These are phyloP conservation scores for Rhopalosiphum padi DNA, from an alignment of 1,140 invertebrate genomes.

Conservation along the genomic window DNA sequence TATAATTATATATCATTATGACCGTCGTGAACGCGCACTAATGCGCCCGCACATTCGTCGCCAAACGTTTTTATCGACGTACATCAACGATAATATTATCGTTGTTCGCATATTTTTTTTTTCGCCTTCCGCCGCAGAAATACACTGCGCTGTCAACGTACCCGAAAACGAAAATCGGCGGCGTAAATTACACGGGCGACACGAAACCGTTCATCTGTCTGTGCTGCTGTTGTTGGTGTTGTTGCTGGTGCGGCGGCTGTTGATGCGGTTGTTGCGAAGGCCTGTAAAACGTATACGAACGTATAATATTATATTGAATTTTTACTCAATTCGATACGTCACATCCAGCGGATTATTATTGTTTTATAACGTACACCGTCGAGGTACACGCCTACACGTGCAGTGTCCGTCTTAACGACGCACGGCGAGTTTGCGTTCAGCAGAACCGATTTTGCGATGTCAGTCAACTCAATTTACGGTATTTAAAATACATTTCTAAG, in stretches of 20 bases:
- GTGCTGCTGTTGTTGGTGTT: conserved; percentile 56
- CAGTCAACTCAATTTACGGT: too few species aligned
- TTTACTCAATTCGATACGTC: too few species aligned
- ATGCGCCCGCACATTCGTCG: not conserved
- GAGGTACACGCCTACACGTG: too few species aligned
- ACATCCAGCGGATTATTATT: too few species aligned
- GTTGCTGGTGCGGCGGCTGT: conserved; percentile 29
- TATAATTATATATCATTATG: too few species aligned
- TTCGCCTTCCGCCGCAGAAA: not conserved
- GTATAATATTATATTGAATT: not conserved
- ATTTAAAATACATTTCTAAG: too few species aligned
- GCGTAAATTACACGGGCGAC: conserved; percentile 60
- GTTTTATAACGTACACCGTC: too few species aligned
- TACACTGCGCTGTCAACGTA: not conserved
- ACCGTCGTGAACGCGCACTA: not conserved
- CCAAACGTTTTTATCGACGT: not conserved
- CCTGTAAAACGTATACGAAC: not conserved
- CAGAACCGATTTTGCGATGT: too few species aligned
- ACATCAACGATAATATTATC: not conserved
- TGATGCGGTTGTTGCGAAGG: conserved; percentile 19
- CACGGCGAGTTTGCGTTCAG: too few species aligned
- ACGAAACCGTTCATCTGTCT: conserved; percentile 60
- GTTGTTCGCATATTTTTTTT: not conserved
- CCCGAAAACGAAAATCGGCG: not conserved
- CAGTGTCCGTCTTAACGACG: too few species aligned